phyloP scores from a whole-genome alignment of 2,888 invertebrate species.

The Cephus rjabovi region DNA sequence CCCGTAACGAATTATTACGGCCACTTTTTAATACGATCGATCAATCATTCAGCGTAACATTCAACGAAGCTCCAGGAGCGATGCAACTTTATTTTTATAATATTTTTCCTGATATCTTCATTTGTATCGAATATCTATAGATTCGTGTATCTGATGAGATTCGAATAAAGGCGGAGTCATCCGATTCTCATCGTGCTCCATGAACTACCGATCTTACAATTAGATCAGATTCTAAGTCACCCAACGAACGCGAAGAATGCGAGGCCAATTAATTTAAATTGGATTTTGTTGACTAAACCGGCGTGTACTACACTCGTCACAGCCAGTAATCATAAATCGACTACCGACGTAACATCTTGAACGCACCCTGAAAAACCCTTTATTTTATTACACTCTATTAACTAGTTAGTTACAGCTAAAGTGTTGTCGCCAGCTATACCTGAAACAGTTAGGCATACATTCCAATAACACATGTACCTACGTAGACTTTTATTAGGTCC shows the following conservation, averaged over 20 bases:
- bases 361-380: background rate
- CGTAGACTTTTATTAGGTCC: background rate
- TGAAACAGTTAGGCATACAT: background rate
- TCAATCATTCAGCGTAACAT: background rate
- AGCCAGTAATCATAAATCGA: background rate
- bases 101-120: background rate
- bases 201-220: background rate
- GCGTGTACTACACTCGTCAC: background rate
- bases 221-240: background rate
- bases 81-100: background rate
- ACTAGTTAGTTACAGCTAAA: background rate
- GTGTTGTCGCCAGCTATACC: background rate
- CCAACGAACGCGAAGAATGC: constrained; percentile 14
- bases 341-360: background rate
- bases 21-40: background rate
- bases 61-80: background rate
- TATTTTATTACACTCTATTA: background rate
- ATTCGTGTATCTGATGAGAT: background rate
- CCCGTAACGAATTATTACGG: background rate
- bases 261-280: constrained; percentile 23
- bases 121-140: background rate
- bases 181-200: background rate
- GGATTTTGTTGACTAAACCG: constrained; percentile 15
- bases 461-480: background rate
- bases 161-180: background rate